These are phyloP conservation scores for Pectinophora gossypiella DNA, from an alignment of 1,140 invertebrate genomes.

Conservation along the genomic window DNA sequence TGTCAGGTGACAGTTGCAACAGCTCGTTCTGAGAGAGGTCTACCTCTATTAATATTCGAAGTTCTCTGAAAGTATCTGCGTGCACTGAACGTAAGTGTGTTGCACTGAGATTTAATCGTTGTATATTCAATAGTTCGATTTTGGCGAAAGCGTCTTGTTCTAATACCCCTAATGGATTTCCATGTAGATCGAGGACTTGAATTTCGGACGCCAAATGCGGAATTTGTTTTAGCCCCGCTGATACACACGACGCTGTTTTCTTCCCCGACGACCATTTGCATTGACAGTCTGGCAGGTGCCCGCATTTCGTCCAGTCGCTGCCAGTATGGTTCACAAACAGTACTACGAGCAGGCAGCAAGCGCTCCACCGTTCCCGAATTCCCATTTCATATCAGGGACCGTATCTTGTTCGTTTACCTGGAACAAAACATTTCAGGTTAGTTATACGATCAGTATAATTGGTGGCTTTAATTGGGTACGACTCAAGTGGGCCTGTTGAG, in stretches of 20 bases:
- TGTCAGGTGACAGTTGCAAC: slow-evolving; percentile 79
- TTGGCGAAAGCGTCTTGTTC: slow-evolving; percentile 86
- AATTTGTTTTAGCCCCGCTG: slow-evolving; percentile 82
- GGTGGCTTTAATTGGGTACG: slow-evolving; percentile 1
- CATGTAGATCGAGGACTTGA: slow-evolving; percentile 89
- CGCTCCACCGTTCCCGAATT: slow-evolving; percentile 42
- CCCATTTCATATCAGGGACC: slow-evolving; percentile 58
- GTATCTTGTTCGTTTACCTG: slow-evolving; percentile 38
- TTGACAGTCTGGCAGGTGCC: slow-evolving; percentile 82
- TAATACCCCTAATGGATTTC: slow-evolving; percentile 84
- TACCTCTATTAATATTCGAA: slow-evolving; percentile 91
- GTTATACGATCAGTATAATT: neutral
- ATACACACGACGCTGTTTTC: slow-evolving; percentile 88
- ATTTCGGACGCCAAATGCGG: slow-evolving; percentile 87
- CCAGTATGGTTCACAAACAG: slow-evolving; percentile 44
- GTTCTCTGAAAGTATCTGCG: slow-evolving; percentile 87
- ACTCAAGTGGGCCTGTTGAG: slow-evolving; percentile 2
- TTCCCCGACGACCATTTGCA: slow-evolving; percentile 94
- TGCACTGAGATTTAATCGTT: slow-evolving; percentile 86
- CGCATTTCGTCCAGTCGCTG: slow-evolving; percentile 85
- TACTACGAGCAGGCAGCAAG: slow-evolving; percentile 41
- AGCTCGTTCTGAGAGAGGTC: slow-evolving; percentile 88
- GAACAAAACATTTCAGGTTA: slow-evolving; percentile 32
- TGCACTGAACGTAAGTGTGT: slow-evolving; percentile 84
- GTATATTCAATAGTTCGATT: slow-evolving; percentile 87